Evolutionary conservation across 2,113 vertebrate species (phyloP), one percentile per base, ranked within the genome.

Genomic region (Pteruthius melanotis): DNA sequence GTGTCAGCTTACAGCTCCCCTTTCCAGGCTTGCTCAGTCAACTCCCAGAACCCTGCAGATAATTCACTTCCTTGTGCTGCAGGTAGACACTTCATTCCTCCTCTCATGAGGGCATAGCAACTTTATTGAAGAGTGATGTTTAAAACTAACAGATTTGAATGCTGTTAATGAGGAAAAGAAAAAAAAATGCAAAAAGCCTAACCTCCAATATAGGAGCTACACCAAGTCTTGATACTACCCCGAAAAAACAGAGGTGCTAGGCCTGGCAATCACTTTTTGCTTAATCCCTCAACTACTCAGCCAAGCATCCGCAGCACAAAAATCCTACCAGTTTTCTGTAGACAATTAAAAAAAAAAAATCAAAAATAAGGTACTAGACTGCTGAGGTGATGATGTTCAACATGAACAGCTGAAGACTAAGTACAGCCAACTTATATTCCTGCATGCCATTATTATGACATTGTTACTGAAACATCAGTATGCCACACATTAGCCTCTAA

Each of bases 401-500:
- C 5, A 9, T 2, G 13, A 91, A 80, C 19, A 66, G 50, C 26
- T 54, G 21, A 88, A 70, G 49, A 63, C 37, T 70, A 22, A 44
- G 15, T 26, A 26, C 17, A 39, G 49, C 15, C 50, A 26, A 76
- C 15, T 50, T 37, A 23, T 4, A 63, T 49, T 82, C 22, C 53
- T 37, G 9, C 14, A 13, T n/a, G 54, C 31, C 39, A 12, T 19
- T 45, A 31, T 8, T 22, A 11, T 15, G 33, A 50, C 9, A 16
- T 5, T 15, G 31, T 22, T 39, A n/a, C 54, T 4, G 9, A 66
- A 93, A 84, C 47, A 81, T 3, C 31, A n/a, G 11, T 21, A 35
- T 1, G 3, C 33, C 2, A 0, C 7, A 59, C 37, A 15, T 21
- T 3, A 64, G 5, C 27, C 28, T 28, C 13, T 49, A 20, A 77